Evolutionary conservation across 2,797 vertebrate genomes (phyloP).

Genomic region (Tinamus major): DNA sequence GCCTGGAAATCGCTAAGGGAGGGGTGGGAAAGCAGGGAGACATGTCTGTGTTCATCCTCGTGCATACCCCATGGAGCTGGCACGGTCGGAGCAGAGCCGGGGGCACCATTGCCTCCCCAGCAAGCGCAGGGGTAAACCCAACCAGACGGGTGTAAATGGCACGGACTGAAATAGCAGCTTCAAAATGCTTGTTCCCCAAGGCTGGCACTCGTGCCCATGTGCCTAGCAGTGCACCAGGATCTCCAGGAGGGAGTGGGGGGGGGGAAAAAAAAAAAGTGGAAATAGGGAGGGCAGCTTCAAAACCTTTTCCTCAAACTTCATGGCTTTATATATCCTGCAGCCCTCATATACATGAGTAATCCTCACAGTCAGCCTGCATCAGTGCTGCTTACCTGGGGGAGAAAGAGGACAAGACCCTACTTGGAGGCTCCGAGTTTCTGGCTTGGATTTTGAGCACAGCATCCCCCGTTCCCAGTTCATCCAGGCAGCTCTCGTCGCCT

Average conservation of each 20-base stretch:
- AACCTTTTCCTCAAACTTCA: not conserved
- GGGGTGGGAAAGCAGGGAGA: not conserved
- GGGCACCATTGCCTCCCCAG: not conserved
- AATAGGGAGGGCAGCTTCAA: not conserved
- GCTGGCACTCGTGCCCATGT: not conserved
- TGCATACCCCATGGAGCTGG: too few species aligned
- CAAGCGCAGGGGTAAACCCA: conserved; percentile 59
- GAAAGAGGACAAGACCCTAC: not conserved
- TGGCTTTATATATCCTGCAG: not conserved
- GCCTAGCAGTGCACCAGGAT: not conserved
- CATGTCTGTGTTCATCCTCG: too few species aligned
- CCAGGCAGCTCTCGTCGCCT: not conserved
- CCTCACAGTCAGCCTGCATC: not conserved
- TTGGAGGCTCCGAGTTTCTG: not conserved
- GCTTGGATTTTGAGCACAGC: not conserved
- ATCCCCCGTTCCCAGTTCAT: accelerated
- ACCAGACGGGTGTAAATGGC: conserved; percentile 44
- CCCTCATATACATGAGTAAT: not conserved
- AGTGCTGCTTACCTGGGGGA: not conserved
- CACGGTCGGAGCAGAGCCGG: too few species aligned
- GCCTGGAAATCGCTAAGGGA: not conserved
- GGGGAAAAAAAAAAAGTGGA: not conserved
- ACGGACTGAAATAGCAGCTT: conserved; percentile 48
- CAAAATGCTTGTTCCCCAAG: conserved; percentile 37
- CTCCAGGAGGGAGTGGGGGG: not conserved